These are phyloP conservation scores for Bathynomus jamesi DNA, from an alignment of 1,140 invertebrate species.

Conservation along the genomic window DNA sequence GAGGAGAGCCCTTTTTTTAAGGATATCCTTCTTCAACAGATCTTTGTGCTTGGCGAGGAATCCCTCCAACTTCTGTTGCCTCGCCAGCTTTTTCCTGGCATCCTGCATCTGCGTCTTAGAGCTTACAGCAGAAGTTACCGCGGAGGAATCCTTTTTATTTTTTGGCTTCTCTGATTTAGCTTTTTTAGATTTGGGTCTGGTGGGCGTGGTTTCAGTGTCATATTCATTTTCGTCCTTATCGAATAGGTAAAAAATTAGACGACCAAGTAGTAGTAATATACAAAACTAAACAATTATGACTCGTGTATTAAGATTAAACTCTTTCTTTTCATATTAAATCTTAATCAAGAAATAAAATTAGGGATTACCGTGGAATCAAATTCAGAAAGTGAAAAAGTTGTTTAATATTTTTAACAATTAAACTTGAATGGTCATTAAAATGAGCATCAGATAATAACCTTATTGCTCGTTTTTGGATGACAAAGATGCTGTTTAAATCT, in stretches of 20 bases:
- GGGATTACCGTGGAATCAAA: no score
- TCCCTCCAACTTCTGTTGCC: constrained; percentile 39
- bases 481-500: no score
- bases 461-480: no score
- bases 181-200: background rate
- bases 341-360: no score
- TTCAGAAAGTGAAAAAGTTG: no score
- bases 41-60: constrained; percentile 75
- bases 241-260: background rate
- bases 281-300: no score
- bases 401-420: no score
- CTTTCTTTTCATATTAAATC: no score
- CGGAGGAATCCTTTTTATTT: constrained; percentile 39
- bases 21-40: constrained; percentile 83
- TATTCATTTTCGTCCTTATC: constrained; percentile 21
- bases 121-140: background rate
- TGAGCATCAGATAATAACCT: no score
- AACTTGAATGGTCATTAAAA: no score
- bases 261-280: no score
- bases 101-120: constrained; percentile 40
- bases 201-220: constrained; percentile 16
- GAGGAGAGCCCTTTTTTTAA: constrained; percentile 76
- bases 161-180: background rate
- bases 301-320: no score
- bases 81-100: constrained; percentile 43